phyloP scores from a whole-genome alignment of 2,888 invertebrate species.

The Didymodactylos carnosus region DNA sequence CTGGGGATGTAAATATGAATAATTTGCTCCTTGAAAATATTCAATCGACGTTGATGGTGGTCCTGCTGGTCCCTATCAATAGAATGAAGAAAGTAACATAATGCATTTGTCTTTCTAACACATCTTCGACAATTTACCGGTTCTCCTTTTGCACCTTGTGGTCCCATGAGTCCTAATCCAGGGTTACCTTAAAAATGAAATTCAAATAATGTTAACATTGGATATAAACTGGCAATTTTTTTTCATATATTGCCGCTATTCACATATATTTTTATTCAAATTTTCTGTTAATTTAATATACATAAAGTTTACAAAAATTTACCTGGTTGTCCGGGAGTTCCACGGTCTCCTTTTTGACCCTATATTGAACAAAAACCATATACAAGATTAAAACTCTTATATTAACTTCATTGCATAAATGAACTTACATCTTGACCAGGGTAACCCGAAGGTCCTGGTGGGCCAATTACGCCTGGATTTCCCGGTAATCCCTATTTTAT shows the following conservation, averaged over 20 bases:
- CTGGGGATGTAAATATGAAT: not conserved
- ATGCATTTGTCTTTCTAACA: too few species aligned
- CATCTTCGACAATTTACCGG: too few species aligned
- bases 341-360: conserved; percentile 19
- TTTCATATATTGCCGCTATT: too few species aligned
- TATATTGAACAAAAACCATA: conserved; percentile 15
- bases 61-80: not conserved
- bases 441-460: not conserved
- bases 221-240: too few species aligned
- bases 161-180: conserved; percentile 7
- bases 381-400: not conserved
- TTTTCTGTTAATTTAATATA: too few species aligned
- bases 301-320: too few species aligned
- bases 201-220: not conserved
- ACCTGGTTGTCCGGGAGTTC: conserved; percentile 45
- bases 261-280: too few species aligned
- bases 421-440: not conserved
- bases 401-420: too few species aligned
- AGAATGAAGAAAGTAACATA: not conserved
- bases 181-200: not conserved
- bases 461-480: not conserved
- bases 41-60: too few species aligned
- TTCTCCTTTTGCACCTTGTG: conserved; percentile 13
- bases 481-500: not conserved
- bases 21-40: too few species aligned